Base-by-base conservation (phyloP, 2,797 vertebrate species). In the Cyprinella venusta region DNA sequence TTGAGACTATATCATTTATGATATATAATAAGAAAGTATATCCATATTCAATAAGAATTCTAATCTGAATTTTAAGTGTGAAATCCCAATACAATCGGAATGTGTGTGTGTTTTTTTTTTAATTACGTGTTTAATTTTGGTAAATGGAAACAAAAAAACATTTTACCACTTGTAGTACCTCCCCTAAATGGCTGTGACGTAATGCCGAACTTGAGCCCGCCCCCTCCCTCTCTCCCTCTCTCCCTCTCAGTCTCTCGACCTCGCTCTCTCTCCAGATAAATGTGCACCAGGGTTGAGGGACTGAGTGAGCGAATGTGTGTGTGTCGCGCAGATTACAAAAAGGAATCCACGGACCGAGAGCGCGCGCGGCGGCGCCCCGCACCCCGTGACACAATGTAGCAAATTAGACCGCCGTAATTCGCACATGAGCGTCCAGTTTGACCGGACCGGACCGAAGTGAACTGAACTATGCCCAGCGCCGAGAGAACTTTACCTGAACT, bases 401-500 rank as follows among this genome's bases (percentile, higher is more conserved):
- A 30, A 54, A 72, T 45, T 3, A 45, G 12, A 50, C 63, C 63
- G 48, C 36, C 24, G 36, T 30, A 15, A 33, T 21, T 21, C 45
- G 7, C 12, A 50, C 54, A 7, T 13, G 83, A 81, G 64, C 84
- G 59, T 56, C 84, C 89, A 26, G 74, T 68, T 18, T 71, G 71
- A 40, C 21, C 80, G 71, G 70, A 40, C 21, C 80, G 71, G 65
- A 48, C 42, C 74, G 56, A 33, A 50, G 69, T 19, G 64, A 24
- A 5, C 79, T 78, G 85, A 91, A 92, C 86, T 91, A 94, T 94
- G 94, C 77, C 83, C 87, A 84, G 89, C 86, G 84, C 84, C 84
- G 86, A 84, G 64, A 91, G 94, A 95, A 95, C 90, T 95, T 94
- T 82, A 85, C 10, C 87, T 56, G 88, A 90, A 94, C 89, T 91